Conservation (phyloP, 2,113 vertebrate species). For the Leptobrachium ailaonicum region DNA sequence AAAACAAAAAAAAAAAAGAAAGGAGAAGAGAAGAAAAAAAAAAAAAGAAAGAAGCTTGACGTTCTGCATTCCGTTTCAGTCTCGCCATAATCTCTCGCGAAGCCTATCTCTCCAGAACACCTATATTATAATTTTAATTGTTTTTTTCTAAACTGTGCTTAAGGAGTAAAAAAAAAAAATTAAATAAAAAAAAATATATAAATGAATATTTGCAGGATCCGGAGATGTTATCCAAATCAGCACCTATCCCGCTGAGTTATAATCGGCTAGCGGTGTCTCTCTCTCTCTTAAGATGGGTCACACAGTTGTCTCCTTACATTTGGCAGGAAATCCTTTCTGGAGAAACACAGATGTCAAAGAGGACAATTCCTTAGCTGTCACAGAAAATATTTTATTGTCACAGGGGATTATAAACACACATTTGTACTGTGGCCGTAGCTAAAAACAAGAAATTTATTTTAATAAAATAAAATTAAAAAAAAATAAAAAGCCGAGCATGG, state of each 20-base stretch:
- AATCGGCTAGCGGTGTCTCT: slow-evolving; percentile 58
- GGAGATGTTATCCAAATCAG: slow-evolving; percentile 52
- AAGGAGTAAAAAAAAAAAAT: background rate
- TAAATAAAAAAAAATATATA: slow-evolving; percentile 5
- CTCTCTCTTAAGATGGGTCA: slow-evolving; percentile 72
- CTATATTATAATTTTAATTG: slow-evolving; percentile 48
- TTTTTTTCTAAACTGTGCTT: slow-evolving; percentile 7
- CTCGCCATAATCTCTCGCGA: slow-evolving; percentile 61
- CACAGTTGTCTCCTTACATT: slow-evolving; percentile 72
- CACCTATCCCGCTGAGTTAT: slow-evolving; percentile 61
- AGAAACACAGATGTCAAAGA: slow-evolving; percentile 69
- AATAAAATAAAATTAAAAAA: too few relatives aligned
- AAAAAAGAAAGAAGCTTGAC: slow-evolving; percentile 66
- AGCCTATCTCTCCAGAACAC: slow-evolving; percentile 49
- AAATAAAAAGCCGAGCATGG: too few relatives aligned
- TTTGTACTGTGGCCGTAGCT: slow-evolving; percentile 39
- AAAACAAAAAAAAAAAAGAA: slow-evolving; percentile 54
- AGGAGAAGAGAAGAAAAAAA: slow-evolving; percentile 12
- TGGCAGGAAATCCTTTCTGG: slow-evolving; percentile 73
- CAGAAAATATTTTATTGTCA: slow-evolving; percentile 64
- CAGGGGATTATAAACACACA: slow-evolving; percentile 48
- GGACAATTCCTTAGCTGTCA: slow-evolving; percentile 71
- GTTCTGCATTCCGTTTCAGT: slow-evolving; percentile 64
- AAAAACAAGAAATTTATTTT: background rate
- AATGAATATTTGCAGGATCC: slow-evolving; percentile 25